Base-by-base conservation (phyloP, 2,797 vertebrate species). In the Clarias fuscus region DNA sequence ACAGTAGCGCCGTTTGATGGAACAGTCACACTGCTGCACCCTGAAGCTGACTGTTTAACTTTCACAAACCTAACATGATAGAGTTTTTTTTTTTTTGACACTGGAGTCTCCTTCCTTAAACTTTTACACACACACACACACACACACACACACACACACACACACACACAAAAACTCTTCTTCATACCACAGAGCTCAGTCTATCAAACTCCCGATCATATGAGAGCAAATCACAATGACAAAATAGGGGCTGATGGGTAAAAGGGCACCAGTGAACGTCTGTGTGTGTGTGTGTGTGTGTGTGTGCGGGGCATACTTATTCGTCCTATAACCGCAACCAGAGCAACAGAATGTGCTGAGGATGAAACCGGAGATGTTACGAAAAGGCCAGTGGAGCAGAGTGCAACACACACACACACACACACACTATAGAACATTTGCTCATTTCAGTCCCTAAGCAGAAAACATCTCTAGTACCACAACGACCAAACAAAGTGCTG, bases 301-400 rank as follows among this genome's bases (percentile, higher is more conserved):
- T n/a, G 75, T 48, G 56, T 64, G 3, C 18, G 58, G 30, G n/a
- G 56, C 24, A 18, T 8, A 15, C 59, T 67, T 18, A 67, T 68
- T 33, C 30, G 61, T 67, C 56, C 59, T 40, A 75, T 65, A 75
- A 75, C 59, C 22, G 53, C 86, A 87, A 84, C 40, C 67, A 56
- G 58, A 72, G 72, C 73, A 77, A 72, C 71, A 86, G 73, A 79
- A 84, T 80, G 82, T 80, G 62, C 81, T 24, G 80, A 59, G 80
- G 72, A 83, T 86, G 84, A 71, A 85, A 85, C 56, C 2, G 14
- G 87, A 86, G 82, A 64, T 30, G 24, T 58, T 76, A 81, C 61
- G 65, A 85, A 83, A 86, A 85, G 73, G 85, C 82, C 80, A 83
- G 71, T 37, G 43, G 81, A 61, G 59, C 71, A 85, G 62, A 82